phyloP scores from a whole-genome alignment of 2,797 vertebrate species.

The Gymnothorax reevesii region DNA sequence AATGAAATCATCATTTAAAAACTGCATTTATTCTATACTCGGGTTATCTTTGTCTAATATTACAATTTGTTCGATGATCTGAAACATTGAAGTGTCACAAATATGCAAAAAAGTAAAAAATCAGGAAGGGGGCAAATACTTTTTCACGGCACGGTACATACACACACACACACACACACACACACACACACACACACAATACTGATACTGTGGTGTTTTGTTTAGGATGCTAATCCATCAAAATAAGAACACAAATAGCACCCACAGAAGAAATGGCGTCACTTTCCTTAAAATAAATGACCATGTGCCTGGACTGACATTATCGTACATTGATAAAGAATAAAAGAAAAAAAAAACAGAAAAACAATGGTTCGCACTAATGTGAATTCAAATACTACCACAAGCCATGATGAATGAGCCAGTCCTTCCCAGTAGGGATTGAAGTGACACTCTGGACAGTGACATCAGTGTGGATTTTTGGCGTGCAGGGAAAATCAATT shows the following conservation, averaged over 20 bases:
- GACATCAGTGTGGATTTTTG: conserved; percentile 1
- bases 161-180: conserved; percentile 15
- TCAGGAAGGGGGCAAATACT: no score
- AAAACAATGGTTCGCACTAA: conserved; percentile 41
- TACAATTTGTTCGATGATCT: no score
- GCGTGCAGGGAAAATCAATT: conserved; percentile 57
- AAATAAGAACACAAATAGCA: conserved; percentile 25
- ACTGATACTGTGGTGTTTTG: conserved; percentile 25
- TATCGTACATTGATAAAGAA: conserved; percentile 39
- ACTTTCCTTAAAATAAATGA: conserved; percentile 15
- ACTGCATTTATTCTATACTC: no score
- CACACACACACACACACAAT: neutral
- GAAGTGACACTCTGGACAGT: conserved; percentile 44
- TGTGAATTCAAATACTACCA: conserved; percentile 45
- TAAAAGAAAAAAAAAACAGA: conserved; percentile 31
- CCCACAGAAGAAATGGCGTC: conserved; percentile 10
- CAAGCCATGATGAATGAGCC: conserved; percentile 12
- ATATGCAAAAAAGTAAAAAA: no score
- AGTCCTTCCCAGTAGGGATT: no score
- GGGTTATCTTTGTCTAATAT: no score
- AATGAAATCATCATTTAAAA: no score
- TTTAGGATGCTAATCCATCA: conserved; percentile 20
- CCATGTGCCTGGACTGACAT: conserved; percentile 17
- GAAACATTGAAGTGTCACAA: no score
- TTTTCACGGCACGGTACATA: no score